Conservation (phyloP, 2,888 invertebrate genomes). For the Volucella inflata region DNA sequence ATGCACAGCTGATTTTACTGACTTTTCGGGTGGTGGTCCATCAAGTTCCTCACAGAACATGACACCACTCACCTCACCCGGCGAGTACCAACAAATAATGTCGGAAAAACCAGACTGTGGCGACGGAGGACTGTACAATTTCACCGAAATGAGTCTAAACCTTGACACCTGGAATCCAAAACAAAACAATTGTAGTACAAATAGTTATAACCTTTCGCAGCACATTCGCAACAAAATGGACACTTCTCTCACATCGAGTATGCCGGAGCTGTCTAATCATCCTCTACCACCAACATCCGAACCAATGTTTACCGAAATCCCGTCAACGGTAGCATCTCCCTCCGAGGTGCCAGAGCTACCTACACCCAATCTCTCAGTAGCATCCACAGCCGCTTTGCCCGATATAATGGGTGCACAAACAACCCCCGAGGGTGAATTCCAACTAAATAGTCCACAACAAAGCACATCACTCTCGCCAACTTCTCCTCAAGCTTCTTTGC, state of each 20-base stretch:
- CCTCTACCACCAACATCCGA: conserved; percentile 76
- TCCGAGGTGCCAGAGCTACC: conserved; percentile 82
- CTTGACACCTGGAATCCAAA: conserved; percentile 85
- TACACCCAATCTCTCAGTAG: conserved; percentile 85
- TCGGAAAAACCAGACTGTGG: conserved; percentile 80
- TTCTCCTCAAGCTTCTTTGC: conserved; percentile 76
- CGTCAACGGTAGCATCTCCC: conserved; percentile 75
- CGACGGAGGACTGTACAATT: conserved; percentile 85
- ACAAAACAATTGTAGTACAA: conserved; percentile 79
- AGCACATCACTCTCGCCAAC: conserved; percentile 78
- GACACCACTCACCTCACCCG: conserved; percentile 82
- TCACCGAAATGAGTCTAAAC: conserved; percentile 85
- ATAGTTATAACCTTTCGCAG: conserved; percentile 80
- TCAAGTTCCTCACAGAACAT: conserved; percentile 82
- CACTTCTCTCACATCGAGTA: conserved; percentile 84
- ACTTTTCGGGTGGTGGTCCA: conserved; percentile 80
- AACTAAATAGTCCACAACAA: conserved; percentile 80
- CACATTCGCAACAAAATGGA: conserved; percentile 81
- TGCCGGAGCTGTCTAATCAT: conserved; percentile 85
- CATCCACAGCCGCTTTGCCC: conserved; percentile 84
- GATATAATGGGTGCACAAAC: conserved; percentile 80
- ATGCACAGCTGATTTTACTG: conserved; percentile 80
- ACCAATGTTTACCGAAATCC: conserved; percentile 74
- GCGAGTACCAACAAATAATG: conserved; percentile 80
- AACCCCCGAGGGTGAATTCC: conserved; percentile 81